Conservation (phyloP, 1,140 invertebrate genomes). For the Pachypeltis micranthus region DNA sequence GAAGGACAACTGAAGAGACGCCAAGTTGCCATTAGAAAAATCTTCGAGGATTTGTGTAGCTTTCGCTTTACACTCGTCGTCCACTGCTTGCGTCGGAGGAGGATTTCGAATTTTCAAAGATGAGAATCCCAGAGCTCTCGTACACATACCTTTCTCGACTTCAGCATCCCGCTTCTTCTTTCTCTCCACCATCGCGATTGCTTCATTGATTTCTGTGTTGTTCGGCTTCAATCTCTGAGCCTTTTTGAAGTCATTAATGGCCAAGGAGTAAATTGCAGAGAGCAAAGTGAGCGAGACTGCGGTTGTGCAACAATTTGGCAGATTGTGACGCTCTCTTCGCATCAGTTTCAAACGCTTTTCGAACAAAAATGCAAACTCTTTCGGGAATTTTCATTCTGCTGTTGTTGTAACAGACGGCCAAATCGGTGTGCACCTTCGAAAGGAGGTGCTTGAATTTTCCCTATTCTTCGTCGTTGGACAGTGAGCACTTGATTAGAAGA, state of each 20-base stretch:
- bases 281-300: background rate
- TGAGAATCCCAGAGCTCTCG: no score
- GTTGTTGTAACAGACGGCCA: conserved; percentile 13
- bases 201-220: conserved; percentile 7
- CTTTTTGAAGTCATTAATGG: conserved; percentile 4
- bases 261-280: conserved; percentile 9
- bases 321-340: background rate
- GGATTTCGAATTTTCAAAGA: no score
- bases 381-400: conserved; percentile 11
- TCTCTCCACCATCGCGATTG: background rate
- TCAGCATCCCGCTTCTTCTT: no score
- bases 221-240: conserved; percentile 5
- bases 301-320: conserved; percentile 13
- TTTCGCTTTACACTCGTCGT: background rate
- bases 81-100: no score
- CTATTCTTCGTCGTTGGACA: conserved; percentile 15
- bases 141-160: no score
- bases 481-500: background rate
- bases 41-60: background rate
- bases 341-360: conserved; percentile 2
- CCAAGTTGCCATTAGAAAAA: background rate
- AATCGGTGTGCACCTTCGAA: conserved; percentile 16
- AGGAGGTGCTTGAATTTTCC: conserved; percentile 11
- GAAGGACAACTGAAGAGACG: background rate
- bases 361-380: conserved; percentile 13